Base-by-base conservation (phyloP, 2,113 vertebrate genomes). In the Syngnathus typhle region DNA sequence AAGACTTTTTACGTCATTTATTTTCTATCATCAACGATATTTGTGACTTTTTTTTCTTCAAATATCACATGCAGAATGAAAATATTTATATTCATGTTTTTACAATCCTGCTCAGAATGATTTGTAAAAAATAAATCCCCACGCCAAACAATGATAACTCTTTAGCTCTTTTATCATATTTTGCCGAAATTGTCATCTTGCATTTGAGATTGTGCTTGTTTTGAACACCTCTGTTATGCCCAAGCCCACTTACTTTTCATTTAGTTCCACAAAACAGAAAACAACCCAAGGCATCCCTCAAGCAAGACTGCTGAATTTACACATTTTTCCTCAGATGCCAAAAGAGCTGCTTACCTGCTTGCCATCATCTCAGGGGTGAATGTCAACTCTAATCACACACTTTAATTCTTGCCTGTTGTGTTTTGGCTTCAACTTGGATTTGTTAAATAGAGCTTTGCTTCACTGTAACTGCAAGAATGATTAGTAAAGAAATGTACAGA, bases 281-380 rank as follows among this genome's bases (percentile, higher is more conserved):
- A 38, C 36, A 69, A 60, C 11, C 71, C 71, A 71, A 74, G 39
- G 16, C 54, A 65, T 44, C 47, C 38, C 21, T 63, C 0, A 6
- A 69, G 60, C 27, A 0, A 60, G 43, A 68, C 63, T 70, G 68
- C 66, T 77, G 70, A 80, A 72, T 78, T 52, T 70, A 64, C 19
- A 55, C 3, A 1, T 74, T 69, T 38, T 41, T 62, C 8, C 39
- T n/a, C 68, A 44, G 6, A 67, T 72, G 60, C 59, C 39, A 75
- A 51, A 32, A 63, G 46, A 63, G 46, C 43, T 75, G 70, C 82
- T 85, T 80, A 77, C 74, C 81, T 77, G 78, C 62, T 75, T 69
- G 65, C 75, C 73, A 79, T 73, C 73, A 73, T 79, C 73, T 78
- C 83, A 43, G 59, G 70, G 80, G 77, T 65, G 72, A 41, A 44